phyloP scores from a whole-genome alignment of 2,888 invertebrate species.

The Drosophila subquinaria region DNA sequence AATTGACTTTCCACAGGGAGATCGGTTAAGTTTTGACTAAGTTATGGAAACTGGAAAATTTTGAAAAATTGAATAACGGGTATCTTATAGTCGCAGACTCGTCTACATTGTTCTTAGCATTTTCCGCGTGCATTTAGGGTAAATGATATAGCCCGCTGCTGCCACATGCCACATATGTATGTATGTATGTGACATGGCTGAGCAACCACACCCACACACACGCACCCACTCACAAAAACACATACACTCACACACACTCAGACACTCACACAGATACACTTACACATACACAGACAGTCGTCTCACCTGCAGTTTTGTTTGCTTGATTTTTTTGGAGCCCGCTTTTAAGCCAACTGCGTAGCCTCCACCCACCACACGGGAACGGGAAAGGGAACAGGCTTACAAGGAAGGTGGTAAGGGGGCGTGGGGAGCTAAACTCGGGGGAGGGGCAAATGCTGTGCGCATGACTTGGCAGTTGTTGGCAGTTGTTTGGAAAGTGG shows the following conservation, averaged over 20 bases:
- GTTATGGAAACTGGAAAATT: too few relatives aligned
- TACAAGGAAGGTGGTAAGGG: background rate
- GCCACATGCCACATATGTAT: constrained; percentile 46
- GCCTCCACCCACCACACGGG: constrained; percentile 50
- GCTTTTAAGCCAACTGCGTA: constrained; percentile 62
- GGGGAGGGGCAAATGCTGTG: constrained; percentile 28
- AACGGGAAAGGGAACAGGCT: background rate
- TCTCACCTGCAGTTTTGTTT: constrained; percentile 55
- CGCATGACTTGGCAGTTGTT: constrained; percentile 72
- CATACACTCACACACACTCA: constrained; percentile 9
- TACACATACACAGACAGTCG: constrained; percentile 2
- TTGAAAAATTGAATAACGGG: background rate
- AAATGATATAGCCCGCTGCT: constrained; percentile 63
- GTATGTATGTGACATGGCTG: constrained; percentile 58
- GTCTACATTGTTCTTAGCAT: constrained; percentile 2
- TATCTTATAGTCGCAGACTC: background rate
- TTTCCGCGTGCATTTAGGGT: constrained; percentile 75
- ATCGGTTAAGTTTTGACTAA: too few relatives aligned
- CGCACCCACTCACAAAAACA: constrained; percentile 1
- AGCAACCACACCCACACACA: constrained; percentile 37
- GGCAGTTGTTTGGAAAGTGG: constrained; percentile 65
- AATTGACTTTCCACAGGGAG: too few relatives aligned
- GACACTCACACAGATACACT: background rate
- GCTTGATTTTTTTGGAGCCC: constrained; percentile 38
- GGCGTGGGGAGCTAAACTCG: constrained; percentile 2